These are phyloP conservation scores for Sympetrum striolatum DNA, from an alignment of 2,888 invertebrate species.

Conservation along the genomic window DNA sequence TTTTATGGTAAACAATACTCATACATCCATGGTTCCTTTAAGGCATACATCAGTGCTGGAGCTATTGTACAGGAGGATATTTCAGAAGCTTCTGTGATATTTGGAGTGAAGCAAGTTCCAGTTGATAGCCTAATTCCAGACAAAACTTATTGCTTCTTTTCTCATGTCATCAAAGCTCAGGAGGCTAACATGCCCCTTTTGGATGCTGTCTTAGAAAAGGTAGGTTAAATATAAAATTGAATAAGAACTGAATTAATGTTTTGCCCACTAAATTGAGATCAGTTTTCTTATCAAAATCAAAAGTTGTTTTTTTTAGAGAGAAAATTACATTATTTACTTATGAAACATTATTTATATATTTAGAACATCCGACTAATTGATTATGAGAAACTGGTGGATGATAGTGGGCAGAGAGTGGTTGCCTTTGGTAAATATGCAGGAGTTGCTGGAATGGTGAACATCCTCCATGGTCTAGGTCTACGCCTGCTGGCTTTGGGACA, in stretches of 20 bases:
- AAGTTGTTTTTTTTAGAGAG: background rate
- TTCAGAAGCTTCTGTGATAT: constrained; percentile 93
- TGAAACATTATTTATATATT: constrained; percentile 49
- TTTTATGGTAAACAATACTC: background rate
- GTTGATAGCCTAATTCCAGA: constrained; percentile 91
- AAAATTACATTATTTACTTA: background rate
- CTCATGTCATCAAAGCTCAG: constrained; percentile 99
- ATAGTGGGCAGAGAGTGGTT: constrained; percentile 87
- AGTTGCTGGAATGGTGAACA: constrained; percentile 98
- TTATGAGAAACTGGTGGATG: constrained; percentile 95
- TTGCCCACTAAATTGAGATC: constrained; percentile 34
- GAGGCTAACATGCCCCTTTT: constrained; percentile 97
- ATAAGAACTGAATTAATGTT: background rate
- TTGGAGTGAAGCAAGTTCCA: constrained; percentile 97
- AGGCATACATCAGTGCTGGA: constrained; percentile 91
- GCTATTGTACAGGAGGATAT: constrained; percentile 96
- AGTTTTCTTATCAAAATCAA: background rate
- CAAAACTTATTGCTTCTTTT: constrained; percentile 98
- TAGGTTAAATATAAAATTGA: constrained; percentile 52
- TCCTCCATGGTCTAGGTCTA: constrained; percentile 95
- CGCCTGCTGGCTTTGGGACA: constrained; percentile 94
- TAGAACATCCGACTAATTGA: constrained; percentile 94
- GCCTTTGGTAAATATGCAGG: constrained; percentile 99
- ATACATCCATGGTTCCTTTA: constrained; percentile 52
- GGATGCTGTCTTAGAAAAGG: constrained; percentile 93